Base-by-base conservation (phyloP, 2,888 invertebrate species). In the Latrodectus hesperus region DNA sequence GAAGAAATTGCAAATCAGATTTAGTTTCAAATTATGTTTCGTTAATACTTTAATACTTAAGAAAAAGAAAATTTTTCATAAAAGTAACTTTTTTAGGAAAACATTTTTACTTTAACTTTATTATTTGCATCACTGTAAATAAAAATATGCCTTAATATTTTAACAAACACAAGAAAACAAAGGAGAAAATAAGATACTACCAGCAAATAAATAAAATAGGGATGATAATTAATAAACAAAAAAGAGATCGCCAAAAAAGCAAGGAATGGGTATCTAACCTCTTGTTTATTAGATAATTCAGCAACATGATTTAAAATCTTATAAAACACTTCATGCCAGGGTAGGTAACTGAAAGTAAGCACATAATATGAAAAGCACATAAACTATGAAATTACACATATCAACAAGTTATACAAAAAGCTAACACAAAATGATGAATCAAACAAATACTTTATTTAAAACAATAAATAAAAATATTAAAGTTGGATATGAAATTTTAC, bases 281-380 rank as follows among this genome's bases (percentile, higher is more conserved):
- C 90, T 73, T 89, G 79, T 71, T 94, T 94, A 90, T 94, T 95
- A 91, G 95, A 94, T 91, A 97, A 93, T 92, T 96, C 95, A 88
- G 96, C 95, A 92, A 97, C 95, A 91, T 95, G 95, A 93, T 97
- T 96, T 91, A 97, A 93, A 91, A 97, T 94, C 85, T 92, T 96
- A 94, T 96, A 97, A 94, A 99, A 99, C 91, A 96, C 96, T 93
- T 98, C 98, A 92, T 98, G 98, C 98, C 99, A 99, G 90, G 98
- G 98, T 91, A 99, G 94, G 92, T 96, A 96, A 91, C 98, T 98
- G 90, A 96, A 93, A 88, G n/a, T 64, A 76, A 64, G 51, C 17
- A 53, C 67, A 64, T 1, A 38, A 49, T 64, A 76, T 64, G 17
- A 52, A 81, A 78, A 51, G 38, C 38, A 38, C 6, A 6, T 38